Conservation (phyloP, 2,113 vertebrate genomes). For the Melanostigma gelatinosum region DNA sequence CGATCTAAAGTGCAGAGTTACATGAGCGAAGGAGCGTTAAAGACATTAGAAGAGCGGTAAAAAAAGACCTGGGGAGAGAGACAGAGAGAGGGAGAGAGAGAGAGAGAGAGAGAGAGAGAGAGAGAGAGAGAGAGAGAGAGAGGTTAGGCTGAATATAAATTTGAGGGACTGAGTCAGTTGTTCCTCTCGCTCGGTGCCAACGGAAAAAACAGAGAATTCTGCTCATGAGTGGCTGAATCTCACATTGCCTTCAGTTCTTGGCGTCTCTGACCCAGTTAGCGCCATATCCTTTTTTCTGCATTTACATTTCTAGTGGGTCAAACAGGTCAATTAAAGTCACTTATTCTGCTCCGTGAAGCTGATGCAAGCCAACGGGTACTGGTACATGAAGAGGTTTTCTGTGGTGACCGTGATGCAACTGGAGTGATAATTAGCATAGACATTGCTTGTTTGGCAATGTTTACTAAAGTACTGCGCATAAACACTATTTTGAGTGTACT, state of each 20-base stretch:
- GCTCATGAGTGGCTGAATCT: slow-evolving; percentile 70
- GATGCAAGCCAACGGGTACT: not conserved
- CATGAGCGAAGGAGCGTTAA: slow-evolving; percentile 56
- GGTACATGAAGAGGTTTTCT: not conserved
- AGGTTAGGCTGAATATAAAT: slow-evolving; percentile 68
- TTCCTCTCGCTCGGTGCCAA: slow-evolving; percentile 81
- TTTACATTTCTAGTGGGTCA: slow-evolving; percentile 38
- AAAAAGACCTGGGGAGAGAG: slow-evolving; percentile 45
- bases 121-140: slow-evolving; percentile 48
- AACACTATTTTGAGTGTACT: not conserved
- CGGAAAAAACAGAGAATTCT: slow-evolving; percentile 78
- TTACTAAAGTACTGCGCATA: not conserved
- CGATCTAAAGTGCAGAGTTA: slow-evolving; percentile 51
- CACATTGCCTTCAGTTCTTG: slow-evolving; percentile 65
- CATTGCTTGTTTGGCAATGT: not conserved
- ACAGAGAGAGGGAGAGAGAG: slow-evolving; percentile 51
- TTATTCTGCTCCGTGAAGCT: not conserved
- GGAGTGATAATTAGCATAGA: not conserved
- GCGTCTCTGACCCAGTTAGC: slow-evolving; percentile 72
- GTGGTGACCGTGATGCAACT: not conserved
- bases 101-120: slow-evolving; percentile 57
- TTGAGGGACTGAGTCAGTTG: slow-evolving; percentile 80
- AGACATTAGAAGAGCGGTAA: slow-evolving; percentile 59
- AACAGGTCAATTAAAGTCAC: slow-evolving; percentile 20
- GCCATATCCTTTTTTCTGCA: not conserved